Evolutionary conservation across 2,888 invertebrate species (phyloP), one percentile per base, ranked within the genome.

Genomic region (Pseudeuparius sepicola): DNA sequence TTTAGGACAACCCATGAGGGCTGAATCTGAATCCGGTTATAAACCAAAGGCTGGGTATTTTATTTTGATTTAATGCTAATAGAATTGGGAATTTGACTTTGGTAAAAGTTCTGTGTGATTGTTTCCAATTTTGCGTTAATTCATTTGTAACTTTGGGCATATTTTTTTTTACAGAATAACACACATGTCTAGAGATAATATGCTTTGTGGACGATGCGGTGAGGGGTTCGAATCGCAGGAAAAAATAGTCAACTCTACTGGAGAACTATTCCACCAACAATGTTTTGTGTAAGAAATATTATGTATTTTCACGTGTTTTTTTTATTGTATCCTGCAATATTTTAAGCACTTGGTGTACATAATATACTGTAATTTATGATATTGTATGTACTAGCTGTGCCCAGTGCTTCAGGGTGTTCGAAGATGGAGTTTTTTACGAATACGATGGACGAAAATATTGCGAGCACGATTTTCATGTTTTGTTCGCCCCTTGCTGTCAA

Each of bases 281-380:
- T 98, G 98, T 63, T 98, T 99, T 73, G 98, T 98, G 93, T 97
- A 71, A 78, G 82, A n/a, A n/a, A n/a, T n/a, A n/a, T n/a, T n/a
- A n/a, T n/a, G n/a, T 6, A 9, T 29, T 29, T 12, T 12, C 14
- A 12, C 6, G 6, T 29, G 14, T 13, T 7, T 29, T 13, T 29
- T 14, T 29, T 11, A 13, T 29, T 29, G 29, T 11, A 11, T 33
- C 4, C 17, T 33, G 7, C 4, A 6, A 10, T 26, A n/a, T 24
- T 7, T 12, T 33, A 13, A n/a, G 11, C 9, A n/a, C n/a, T n/a
- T n/a, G n/a, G n/a, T n/a, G n/a, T n/a, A n/a, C n/a, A n/a, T n/a
- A n/a, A n/a, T n/a, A 31, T n/a, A n/a, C n/a, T n/a, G n/a, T n/a
- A n/a, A n/a, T n/a, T n/a, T n/a, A n/a, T n/a, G n/a, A n/a, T n/a